Percentiles rank a stretch among this genome's conserved stretches.
Conservation (phyloP, 2,113 vertebrate species). For the Morone saxatilis region DNA sequence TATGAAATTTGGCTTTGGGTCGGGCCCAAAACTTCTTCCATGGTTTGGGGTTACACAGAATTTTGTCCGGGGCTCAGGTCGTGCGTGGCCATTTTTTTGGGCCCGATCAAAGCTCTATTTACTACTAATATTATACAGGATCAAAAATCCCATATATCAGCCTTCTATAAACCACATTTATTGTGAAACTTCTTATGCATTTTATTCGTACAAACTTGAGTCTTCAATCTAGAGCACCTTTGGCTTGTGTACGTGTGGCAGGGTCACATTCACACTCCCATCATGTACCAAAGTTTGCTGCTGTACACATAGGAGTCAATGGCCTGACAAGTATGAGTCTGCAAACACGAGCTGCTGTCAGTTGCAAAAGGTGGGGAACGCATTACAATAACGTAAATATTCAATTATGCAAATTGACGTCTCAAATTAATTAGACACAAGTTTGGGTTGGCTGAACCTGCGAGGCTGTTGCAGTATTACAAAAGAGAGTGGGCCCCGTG, state of each 20-base stretch:
- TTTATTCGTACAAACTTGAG: background rate
- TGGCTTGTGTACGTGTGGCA: background rate
- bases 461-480: conserved; percentile 52
- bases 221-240: background rate
- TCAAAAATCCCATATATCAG: background rate
- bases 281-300: conserved; percentile 14
- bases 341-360: conserved; percentile 60
- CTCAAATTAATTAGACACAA: conserved; percentile 71
- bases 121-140: background rate
- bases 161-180: background rate
- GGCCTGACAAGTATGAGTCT: conserved; percentile 27
- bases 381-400: conserved; percentile 68
- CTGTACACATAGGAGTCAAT: conserved; percentile 17
- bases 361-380: conserved; percentile 42
- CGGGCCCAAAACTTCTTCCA: no score
- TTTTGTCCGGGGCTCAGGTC: no score
- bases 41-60: no score
- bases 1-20: no score
- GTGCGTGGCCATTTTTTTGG: no score
- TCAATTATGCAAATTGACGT: conserved; percentile 73
- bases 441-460: conserved; percentile 68
- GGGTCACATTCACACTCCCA: conserved; percentile 4
- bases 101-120: no score
- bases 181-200: background rate
- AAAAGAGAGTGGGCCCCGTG: conserved; percentile 45